Conservation (phyloP, 2,797 vertebrate species). For the Setipinna tenuifilis region DNA sequence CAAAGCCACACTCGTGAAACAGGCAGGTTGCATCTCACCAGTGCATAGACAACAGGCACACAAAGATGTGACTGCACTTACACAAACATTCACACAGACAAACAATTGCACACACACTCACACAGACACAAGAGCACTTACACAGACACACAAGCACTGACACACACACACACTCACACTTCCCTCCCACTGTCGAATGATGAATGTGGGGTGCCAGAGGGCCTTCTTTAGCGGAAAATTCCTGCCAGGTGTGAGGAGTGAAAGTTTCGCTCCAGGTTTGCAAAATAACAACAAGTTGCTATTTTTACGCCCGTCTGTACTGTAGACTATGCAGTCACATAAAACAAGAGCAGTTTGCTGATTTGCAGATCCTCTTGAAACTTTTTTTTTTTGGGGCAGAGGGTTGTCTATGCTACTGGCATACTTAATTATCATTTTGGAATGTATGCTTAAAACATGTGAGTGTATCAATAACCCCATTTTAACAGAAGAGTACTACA, state of each 20-base stretch:
- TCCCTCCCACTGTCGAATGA: not conserved
- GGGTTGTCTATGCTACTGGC: too few species aligned
- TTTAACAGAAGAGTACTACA: too few species aligned
- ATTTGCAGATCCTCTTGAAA: too few species aligned
- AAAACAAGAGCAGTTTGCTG: too few species aligned
- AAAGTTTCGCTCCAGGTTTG: not conserved
- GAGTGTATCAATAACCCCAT: too few species aligned
- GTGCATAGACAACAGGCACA: not conserved
- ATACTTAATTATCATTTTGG: too few species aligned
- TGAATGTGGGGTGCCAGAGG: conserved; percentile 4
- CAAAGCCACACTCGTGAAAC: not conserved
- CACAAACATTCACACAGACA: conserved; percentile 2
- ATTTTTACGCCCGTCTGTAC: not conserved
- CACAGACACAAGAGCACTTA: not conserved
- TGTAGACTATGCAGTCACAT: not conserved
- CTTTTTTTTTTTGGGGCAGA: too few species aligned
- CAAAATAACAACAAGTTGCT: not conserved
- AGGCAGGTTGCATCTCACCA: not conserved
- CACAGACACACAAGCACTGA: not conserved
- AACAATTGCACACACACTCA: not conserved
- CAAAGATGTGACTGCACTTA: not conserved
- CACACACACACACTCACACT: not conserved
- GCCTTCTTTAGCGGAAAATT: not conserved
- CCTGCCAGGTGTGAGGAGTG: not conserved
- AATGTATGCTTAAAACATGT: too few species aligned